Evolutionary conservation across 2,888 invertebrate species (phyloP), one percentile per base, ranked within the genome.

Genomic region (Drosophila prostipennis): DNA sequence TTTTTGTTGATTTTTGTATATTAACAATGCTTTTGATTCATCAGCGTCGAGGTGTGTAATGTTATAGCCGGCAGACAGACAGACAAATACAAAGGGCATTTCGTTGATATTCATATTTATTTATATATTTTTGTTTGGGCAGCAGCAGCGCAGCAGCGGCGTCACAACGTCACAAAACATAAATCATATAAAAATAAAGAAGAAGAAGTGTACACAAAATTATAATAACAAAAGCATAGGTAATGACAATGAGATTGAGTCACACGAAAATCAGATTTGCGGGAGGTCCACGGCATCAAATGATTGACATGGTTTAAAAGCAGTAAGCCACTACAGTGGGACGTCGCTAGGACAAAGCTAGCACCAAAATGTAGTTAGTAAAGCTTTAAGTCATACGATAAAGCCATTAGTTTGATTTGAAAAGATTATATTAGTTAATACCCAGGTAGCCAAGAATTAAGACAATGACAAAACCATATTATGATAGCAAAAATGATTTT

Each of bases 161-260:
- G 48, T 70, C 80, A 80, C 72, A 83, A 77, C 58, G 69, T 70
- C 69, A 70, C 69, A 71, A 68, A 80, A 87, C 76, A 81, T 85
- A 81, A 87, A 81, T 84, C 53, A 84, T 67, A 81, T 73, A 84
- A 84, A 84, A 67, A 48, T 72, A 86, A 74, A 79, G 46, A 82
- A 72, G 78, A 79, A 39, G 63, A 74, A 56, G 54, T 69, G 72
- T 68, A 80, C 73, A 80, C 76, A 73, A 84, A 77, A 84, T 73
- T 80, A 61, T 51, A 65, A 60, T 58, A 74, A 63, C 58, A 64
- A 70, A 70, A 61, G 70, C 63, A 54, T 64, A 43, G 32, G 54
- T 36, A 68, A 61, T 61, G 40, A 48, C 46, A 46, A 56, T 55
- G 40, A 16, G 36, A 23, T 46, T 60, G 60, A 61, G 61, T 61